phyloP scores from a whole-genome alignment of 2,797 vertebrate genomes.

The Cuculus canorus region DNA sequence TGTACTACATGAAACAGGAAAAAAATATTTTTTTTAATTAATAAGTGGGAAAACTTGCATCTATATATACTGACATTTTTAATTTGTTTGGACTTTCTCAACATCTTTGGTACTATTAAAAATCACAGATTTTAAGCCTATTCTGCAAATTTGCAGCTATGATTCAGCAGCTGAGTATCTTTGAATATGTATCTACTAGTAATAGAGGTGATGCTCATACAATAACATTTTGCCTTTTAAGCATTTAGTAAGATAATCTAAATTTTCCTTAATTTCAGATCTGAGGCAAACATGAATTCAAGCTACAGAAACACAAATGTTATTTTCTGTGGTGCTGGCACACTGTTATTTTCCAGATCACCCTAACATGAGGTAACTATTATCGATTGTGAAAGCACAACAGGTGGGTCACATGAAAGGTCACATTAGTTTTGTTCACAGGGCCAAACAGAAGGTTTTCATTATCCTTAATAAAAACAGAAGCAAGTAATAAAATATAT shows the following conservation, averaged over 20 bases:
- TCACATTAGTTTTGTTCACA: conserved; percentile 82
- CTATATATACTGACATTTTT: not conserved
- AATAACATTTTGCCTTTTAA: conserved; percentile 62
- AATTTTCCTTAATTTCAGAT: conserved; percentile 61
- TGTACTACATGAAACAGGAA: not conserved
- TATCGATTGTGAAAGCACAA: conserved; percentile 84
- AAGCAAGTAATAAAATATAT: conserved; percentile 82
- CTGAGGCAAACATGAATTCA: conserved; percentile 59
- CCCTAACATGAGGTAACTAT: conserved; percentile 81
- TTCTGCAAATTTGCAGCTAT: conserved; percentile 17
- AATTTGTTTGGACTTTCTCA: not conserved
- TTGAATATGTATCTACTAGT: not conserved
- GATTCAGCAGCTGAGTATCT: conserved; percentile 5
- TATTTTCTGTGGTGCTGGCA: conserved; percentile 72
- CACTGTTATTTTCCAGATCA: conserved; percentile 76
- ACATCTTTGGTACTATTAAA: not conserved
- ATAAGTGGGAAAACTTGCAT: not conserved
- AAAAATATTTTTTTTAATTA: not conserved
- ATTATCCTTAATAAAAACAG: conserved; percentile 90
- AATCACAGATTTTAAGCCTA: conserved; percentile 8
- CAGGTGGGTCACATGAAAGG: conserved; percentile 90
- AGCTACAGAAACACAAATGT: conserved; percentile 61
- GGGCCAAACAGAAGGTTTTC: conserved; percentile 87
- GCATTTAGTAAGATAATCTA: conserved; percentile 65
- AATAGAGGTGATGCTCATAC: conserved; percentile 1